Conservation (phyloP, 2,888 invertebrate genomes). For the Thymelicus lineola region DNA sequence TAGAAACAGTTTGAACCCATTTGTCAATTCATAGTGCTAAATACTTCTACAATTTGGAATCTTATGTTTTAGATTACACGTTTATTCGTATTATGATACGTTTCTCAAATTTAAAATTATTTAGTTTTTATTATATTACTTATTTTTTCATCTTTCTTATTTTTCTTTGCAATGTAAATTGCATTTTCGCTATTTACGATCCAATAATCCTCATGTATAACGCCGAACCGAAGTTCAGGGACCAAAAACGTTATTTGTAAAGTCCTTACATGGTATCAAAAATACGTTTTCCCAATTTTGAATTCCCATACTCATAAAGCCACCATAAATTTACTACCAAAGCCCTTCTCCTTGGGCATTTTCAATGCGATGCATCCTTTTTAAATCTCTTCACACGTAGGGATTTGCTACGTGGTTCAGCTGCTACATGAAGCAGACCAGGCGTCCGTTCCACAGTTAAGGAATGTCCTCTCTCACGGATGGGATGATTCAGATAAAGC, state of each 20-base stretch:
- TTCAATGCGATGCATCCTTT: conserved; percentile 48
- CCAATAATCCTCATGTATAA: neutral
- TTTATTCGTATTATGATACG: too few species aligned
- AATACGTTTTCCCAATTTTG: conserved; percentile 31
- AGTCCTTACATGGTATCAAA: conserved; percentile 31
- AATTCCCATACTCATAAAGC: conserved; percentile 3
- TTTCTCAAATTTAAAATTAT: too few species aligned
- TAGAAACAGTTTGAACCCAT: too few species aligned
- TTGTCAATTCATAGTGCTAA: too few species aligned
- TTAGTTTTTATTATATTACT: too few species aligned
- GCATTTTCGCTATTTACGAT: neutral
- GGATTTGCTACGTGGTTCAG: conserved; percentile 75
- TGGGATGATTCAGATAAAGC: conserved; percentile 49
- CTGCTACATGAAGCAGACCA: conserved; percentile 55
- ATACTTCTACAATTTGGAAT: too few species aligned
- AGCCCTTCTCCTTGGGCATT: neutral
- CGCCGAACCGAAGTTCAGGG: neutral
- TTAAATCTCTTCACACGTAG: conserved; percentile 66
- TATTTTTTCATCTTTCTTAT: too few species aligned
- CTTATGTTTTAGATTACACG: too few species aligned
- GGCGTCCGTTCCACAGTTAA: conserved; percentile 67
- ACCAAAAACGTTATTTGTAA: conserved; percentile 23
- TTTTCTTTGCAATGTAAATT: neutral
- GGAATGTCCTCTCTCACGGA: conserved; percentile 69
- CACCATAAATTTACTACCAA: conserved; percentile 9